Base-by-base conservation (phyloP, 2,888 invertebrate genomes). In the Zygogramma bicolorata region DNA sequence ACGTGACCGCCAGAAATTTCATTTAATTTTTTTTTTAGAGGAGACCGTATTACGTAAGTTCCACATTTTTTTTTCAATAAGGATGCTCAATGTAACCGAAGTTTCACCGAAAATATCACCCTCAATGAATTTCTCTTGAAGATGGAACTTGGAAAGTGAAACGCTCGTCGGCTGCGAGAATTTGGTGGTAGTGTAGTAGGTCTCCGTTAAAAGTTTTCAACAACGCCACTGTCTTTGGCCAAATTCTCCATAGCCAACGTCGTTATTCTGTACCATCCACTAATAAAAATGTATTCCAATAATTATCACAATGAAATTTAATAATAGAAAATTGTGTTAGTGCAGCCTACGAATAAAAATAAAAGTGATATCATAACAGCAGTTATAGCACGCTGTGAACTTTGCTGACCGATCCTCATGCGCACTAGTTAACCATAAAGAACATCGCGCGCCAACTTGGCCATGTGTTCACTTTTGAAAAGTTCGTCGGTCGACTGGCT, bases 401-500 rank as follows among this genome's bases (percentile, higher is more conserved):
- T 53, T 53, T 3, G 25, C 57, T 62, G 58, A 53, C 34, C 57
- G 27, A 53, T 27, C n/a, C 53, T 15, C 27, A 27, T 53, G 42
- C 61, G 61, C 61, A 42, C 31, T 22, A 27, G 49, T 10, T 15
- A 46, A 34, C 60, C 61, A 53, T 68, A 68, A 73, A 68, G 71
- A 75, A 73, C 73, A 68, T 67, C 66, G 71, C 72, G 73, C 75
- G 75, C 67, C 68, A 75, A 75, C 68, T 73, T 62, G 42, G 62
- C 75, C 73, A 75, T 75, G 75, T 75, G 75, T 75, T 75, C 73
- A 60, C 73, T 71, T 75, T 75, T 75, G 73, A 75, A 75, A 75
- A 75, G 75, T 75, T 75, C 49, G 69, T 69, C 68, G 73, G 34
- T 68, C 60, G 60, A 57, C 22, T 58, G 40, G 25, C 58, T 38